phyloP scores from a whole-genome alignment of 2,113 vertebrate genomes.

The Melanotaenia duboulayi region DNA sequence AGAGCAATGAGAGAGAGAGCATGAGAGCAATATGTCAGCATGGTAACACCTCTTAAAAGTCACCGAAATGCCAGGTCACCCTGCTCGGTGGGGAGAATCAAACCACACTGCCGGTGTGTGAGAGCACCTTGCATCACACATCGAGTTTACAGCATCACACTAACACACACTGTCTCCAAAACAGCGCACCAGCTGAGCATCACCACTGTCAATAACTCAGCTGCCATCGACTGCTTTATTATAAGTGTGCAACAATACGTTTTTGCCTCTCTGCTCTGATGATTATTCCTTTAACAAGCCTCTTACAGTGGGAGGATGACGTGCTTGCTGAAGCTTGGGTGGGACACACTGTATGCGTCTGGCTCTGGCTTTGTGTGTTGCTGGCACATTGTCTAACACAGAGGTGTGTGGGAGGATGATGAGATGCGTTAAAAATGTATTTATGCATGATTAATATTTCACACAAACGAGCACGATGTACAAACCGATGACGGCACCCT shows the following conservation, averaged over 20 bases:
- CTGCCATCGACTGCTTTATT: conserved; percentile 61
- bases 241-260: conserved; percentile 24
- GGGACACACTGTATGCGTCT: conserved; percentile 6
- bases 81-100: conserved; percentile 73
- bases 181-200: conserved; percentile 16
- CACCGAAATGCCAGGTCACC: conserved; percentile 85
- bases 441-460: conserved; percentile 69
- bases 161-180: conserved; percentile 32
- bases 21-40: conserved; percentile 72
- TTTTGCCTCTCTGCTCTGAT: conserved; percentile 51
- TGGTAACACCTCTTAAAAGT: conserved; percentile 83
- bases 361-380: conserved; percentile 11
- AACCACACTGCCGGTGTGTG: conserved; percentile 56
- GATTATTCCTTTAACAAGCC: conserved; percentile 68
- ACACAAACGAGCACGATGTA: conserved; percentile 46
- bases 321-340: conserved; percentile 16
- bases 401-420: conserved; percentile 58
- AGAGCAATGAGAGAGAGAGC: too few species aligned
- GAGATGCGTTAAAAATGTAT: conserved; percentile 74
- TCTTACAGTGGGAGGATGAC: conserved; percentile 58
- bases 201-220: conserved; percentile 33
- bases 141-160: conserved; percentile 53
- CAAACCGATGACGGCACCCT: conserved; percentile 53
- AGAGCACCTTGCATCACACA: conserved; percentile 62
- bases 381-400: conserved; percentile 42